phyloP scores from a whole-genome alignment of 2,113 vertebrate genomes.

The Meleagris gallopavo region DNA sequence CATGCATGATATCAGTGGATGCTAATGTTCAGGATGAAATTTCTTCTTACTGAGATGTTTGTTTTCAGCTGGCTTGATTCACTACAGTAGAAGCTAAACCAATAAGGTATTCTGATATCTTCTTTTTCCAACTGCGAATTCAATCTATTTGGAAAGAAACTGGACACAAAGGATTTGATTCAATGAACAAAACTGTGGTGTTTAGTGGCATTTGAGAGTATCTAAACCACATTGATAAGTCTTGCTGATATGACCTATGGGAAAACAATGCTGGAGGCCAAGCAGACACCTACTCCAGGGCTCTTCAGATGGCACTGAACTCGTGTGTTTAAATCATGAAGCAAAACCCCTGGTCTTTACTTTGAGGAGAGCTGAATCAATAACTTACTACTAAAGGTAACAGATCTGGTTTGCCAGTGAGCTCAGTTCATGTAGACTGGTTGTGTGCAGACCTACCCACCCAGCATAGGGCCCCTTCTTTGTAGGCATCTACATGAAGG shows the following conservation, averaged over 20 bases:
- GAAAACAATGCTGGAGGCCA: not conserved
- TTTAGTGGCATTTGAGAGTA: not conserved
- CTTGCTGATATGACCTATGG: not conserved
- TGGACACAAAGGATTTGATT: not conserved
- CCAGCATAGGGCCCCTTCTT: not conserved
- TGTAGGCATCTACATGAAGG: not conserved
- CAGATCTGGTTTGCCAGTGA: not conserved
- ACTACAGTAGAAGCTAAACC: not conserved
- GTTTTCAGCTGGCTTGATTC: not conserved
- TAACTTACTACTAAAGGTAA: not conserved
- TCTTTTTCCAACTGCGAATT: not conserved
- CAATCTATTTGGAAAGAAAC: not conserved
- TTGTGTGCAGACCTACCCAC: not conserved
- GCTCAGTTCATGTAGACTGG: too few relatives aligned
- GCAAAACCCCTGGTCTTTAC: not conserved
- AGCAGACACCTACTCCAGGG: not conserved
- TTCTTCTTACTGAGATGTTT: not conserved
- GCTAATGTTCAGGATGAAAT: not conserved
- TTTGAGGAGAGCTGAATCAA: not conserved
- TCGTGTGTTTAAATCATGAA: not conserved
- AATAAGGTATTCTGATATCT: not conserved
- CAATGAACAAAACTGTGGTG: not conserved
- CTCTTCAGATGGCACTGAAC: not conserved
- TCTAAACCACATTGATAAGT: not conserved
- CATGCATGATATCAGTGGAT: not conserved